Conservation (phyloP, 1,140 invertebrate species). For the Lucilia sericata region DNA sequence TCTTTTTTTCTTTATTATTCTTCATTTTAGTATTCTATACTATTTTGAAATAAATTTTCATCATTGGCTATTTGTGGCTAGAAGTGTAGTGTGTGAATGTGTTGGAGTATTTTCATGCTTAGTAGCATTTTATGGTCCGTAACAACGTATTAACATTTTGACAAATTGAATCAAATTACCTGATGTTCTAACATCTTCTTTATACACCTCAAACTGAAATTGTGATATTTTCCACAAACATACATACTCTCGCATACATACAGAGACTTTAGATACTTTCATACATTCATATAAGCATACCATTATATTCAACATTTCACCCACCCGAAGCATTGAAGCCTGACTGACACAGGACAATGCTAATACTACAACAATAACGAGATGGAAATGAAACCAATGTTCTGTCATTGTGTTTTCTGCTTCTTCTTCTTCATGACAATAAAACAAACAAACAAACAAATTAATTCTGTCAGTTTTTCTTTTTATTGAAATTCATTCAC, state of each 20-base stretch:
- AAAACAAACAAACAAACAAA: background rate
- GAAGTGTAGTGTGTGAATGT: background rate
- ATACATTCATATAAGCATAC: background rate
- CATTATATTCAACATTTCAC: background rate
- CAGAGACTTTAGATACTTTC: no score
- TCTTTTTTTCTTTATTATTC: background rate
- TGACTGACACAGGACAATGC: background rate
- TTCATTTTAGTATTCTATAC: background rate
- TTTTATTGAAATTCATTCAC: background rate
- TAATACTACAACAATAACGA: background rate
- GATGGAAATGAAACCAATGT: background rate
- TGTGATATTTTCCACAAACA: background rate
- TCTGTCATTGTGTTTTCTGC: background rate
- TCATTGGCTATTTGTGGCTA: background rate
- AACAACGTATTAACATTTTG: slow-evolving; percentile 16
- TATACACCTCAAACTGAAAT: background rate
- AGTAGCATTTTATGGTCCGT: slow-evolving; percentile 24
- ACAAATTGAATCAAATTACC: slow-evolving; percentile 40
- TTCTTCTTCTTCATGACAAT: background rate
- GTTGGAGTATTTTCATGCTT: background rate
- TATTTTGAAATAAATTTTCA: background rate
- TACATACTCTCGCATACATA: background rate
- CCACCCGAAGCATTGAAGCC: background rate
- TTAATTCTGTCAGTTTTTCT: background rate
- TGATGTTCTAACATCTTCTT: background rate